Percentiles rank a stretch among this genome's conserved stretches.
Conservation (phyloP, 2,797 vertebrate genomes). For the Microhierax caerulescens region DNA sequence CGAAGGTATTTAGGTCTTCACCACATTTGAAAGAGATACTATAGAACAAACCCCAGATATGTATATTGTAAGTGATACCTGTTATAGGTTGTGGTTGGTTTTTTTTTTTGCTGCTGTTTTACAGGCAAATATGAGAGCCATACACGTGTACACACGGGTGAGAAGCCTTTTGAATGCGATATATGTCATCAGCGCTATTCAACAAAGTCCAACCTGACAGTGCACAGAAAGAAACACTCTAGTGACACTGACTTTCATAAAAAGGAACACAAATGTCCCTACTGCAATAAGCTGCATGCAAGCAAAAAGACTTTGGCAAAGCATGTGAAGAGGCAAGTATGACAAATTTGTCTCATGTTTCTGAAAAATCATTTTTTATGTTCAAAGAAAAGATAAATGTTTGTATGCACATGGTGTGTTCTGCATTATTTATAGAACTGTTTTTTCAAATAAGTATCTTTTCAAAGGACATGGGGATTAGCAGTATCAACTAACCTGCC, state of each 20-base stretch:
- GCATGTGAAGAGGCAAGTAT: slow-evolving; percentile 89
- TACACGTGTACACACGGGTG: slow-evolving; percentile 94
- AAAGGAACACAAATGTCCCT: slow-evolving; percentile 96
- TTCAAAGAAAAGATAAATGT: not conserved
- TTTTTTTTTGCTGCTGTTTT: not conserved
- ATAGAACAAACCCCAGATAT: not conserved
- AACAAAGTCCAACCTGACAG: slow-evolving; percentile 96
- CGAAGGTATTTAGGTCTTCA: not conserved
- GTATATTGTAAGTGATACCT: not conserved
- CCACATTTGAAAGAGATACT: not conserved
- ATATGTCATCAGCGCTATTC: slow-evolving; percentile 96
- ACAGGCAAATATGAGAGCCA: slow-evolving; percentile 96
- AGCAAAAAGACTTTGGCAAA: slow-evolving; percentile 95
- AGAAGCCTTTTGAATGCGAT: slow-evolving; percentile 97
- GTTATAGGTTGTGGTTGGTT: not conserved
- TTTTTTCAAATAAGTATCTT: not conserved
- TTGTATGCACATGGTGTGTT: not conserved
- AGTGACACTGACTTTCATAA: slow-evolving; percentile 84
- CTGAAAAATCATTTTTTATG: not conserved
- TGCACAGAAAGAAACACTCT: slow-evolving; percentile 94
- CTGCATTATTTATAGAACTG: not conserved
- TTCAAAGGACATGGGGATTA: not conserved
- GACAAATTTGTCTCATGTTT: not conserved
- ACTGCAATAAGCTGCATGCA: slow-evolving; percentile 94
- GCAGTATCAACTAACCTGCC: not conserved